Evolutionary conservation across 2,888 invertebrate genomes (phyloP).

Genomic region (Kuschelorhynchus macadamiae): DNA sequence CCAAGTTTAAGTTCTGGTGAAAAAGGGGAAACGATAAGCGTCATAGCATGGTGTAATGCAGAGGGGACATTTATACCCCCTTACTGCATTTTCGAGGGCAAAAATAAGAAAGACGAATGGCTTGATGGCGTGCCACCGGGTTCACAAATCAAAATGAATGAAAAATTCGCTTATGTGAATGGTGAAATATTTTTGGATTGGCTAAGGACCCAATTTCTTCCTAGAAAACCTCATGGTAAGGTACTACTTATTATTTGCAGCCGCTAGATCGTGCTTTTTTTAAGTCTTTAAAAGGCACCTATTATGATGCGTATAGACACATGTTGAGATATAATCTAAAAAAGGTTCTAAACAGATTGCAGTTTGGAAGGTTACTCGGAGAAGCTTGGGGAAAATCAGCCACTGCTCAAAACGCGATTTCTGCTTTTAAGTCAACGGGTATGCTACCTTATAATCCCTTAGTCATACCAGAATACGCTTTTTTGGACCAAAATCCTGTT

Average conservation of each 20-base stretch:
- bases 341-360: too few relatives aligned
- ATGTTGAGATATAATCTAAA: too few relatives aligned
- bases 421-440: slow-evolving; percentile 28
- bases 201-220: slow-evolving; percentile 3
- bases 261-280: slow-evolving; percentile 16
- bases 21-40: slow-evolving; percentile 35
- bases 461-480: slow-evolving; percentile 27
- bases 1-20: slow-evolving; percentile 15
- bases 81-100: slow-evolving; percentile 34
- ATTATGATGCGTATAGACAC: too few relatives aligned
- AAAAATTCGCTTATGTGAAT: neutral
- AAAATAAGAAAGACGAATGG: slow-evolving; percentile 32
- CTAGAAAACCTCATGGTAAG: slow-evolving; percentile 18
- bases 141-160: slow-evolving; percentile 10
- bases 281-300: too few relatives aligned
- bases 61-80: slow-evolving; percentile 27
- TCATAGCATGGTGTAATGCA: slow-evolving; percentile 37
- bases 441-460: slow-evolving; percentile 31
- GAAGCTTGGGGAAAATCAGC: too few relatives aligned
- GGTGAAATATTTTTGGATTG: slow-evolving; percentile 16
- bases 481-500: slow-evolving; percentile 24
- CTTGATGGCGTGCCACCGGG: slow-evolving; percentile 18
- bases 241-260: slow-evolving; percentile 16
- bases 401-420: slow-evolving; percentile 42
- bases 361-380: too few relatives aligned